These are phyloP conservation scores for Caenorhabditis drosophilae DNA, from an alignment of 2,888 invertebrate genomes.

Conservation along the genomic window DNA sequence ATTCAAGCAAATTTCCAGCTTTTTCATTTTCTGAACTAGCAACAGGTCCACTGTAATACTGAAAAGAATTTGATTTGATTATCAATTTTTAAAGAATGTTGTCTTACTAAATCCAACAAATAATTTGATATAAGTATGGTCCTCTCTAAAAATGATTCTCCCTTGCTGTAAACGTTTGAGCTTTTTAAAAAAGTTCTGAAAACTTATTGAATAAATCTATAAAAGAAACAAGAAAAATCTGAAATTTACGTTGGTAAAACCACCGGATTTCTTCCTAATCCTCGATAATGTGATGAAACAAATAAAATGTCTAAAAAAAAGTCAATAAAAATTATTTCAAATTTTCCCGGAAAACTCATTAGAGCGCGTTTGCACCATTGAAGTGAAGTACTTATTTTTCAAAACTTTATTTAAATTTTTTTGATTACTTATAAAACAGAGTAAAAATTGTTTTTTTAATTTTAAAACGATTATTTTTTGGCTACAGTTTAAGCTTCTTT, in stretches of 20 bases:
- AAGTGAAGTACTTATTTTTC: too few species aligned
- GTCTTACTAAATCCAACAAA: conserved; percentile 20
- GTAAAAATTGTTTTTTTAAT: too few species aligned
- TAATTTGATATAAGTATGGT: conserved; percentile 13
- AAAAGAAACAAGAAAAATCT: too few species aligned
- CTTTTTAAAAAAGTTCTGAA: conserved; percentile 22
- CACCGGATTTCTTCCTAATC: conserved; percentile 38
- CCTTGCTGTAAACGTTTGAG: conserved; percentile 13
- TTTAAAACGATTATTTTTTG: too few species aligned
- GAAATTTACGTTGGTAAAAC: conserved; percentile 34
- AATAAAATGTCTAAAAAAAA: conserved; percentile 36
- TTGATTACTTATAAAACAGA: too few species aligned
- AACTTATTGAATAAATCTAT: too few species aligned
- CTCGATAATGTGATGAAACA: conserved; percentile 22
- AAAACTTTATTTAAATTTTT: too few species aligned
- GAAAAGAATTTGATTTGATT: too few species aligned
- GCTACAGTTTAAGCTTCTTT: too few species aligned
- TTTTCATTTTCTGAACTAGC: conserved; percentile 14
- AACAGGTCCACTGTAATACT: conserved; percentile 15
- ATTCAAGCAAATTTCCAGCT: conserved; percentile 14
- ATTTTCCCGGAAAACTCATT: too few species aligned
- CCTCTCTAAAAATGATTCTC: conserved; percentile 4
- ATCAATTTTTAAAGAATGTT: too few species aligned
- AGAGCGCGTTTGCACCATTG: too few species aligned
- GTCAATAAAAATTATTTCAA: conserved; percentile 1